Base-by-base conservation (phyloP, 2,113 vertebrate species). In the Ginglymostoma cirratum region DNA sequence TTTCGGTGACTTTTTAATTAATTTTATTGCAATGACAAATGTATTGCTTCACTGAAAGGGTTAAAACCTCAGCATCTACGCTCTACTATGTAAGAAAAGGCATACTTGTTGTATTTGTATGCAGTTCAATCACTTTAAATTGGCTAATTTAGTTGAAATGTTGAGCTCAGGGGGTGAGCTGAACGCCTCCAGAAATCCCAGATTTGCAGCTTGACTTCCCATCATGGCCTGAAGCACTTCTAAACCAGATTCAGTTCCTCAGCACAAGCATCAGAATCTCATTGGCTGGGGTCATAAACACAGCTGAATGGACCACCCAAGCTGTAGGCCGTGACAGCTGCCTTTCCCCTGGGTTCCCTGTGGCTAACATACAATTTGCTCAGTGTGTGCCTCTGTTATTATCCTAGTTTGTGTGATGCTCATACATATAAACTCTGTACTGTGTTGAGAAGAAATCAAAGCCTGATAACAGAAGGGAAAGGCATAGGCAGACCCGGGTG, bases 301-400 rank as follows among this genome's bases (percentile, higher is more conserved):
- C 93, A 95, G 93, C 93, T 95, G 93, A 95, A 95, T 95, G 67
- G 93, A 95, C 93, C 93, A 95, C 93, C 93, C 93, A 95, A 95
- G 93, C 23, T 70, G 93, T 45, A 69, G 93, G 93, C 93, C 42
- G 66, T 95, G 93, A 95, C 93, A 95, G 93, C 93, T 95, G 93
- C 93, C 93, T 95, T 70, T 95, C 67, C 67, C 66, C 42, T 95
- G 93, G 65, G 93, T 69, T 95, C 66, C 93, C 93, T 95, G 93
- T 95, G 42, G 93, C 93, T 72, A 95, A 72, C 38, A 72, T 38
- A 95, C 93, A 95, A 95, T 95, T 95, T 95, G 93, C 93, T 95
- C 93, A 95, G 93, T 95, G 67, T 95, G 93, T 72, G 65, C 42
- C 67, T 70, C 93, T 95, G 93, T 95, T 70, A 93, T 93, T 67